Percentiles rank a stretch among this genome's conserved stretches.
Evolutionary conservation across 2,113 vertebrate genomes (phyloP).

Genomic region (Eudorcas thomsonii): DNA sequence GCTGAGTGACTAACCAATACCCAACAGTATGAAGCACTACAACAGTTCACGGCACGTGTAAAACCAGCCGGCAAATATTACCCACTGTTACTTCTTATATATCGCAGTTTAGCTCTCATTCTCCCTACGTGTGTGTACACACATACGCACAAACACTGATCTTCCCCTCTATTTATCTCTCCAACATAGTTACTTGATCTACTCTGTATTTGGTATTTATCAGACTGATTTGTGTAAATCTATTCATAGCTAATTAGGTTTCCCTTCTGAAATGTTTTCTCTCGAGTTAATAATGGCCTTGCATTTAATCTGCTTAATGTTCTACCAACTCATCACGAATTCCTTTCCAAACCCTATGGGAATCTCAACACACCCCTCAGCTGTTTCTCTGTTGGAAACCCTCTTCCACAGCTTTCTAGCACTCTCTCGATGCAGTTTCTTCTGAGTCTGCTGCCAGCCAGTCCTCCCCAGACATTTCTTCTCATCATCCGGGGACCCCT

Average conservation of each 20-base stretch:
- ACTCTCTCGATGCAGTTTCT: background rate
- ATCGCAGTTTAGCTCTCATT: background rate
- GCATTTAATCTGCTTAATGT: background rate
- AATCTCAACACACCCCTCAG: background rate
- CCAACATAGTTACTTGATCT: background rate
- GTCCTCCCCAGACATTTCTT: background rate
- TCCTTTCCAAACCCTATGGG: too few species aligned
- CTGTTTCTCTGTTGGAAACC: background rate
- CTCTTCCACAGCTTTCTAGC: rapidly evolving
- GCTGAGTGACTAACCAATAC: background rate
- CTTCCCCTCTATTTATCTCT: background rate
- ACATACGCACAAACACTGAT: too few species aligned
- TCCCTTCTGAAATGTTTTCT: background rate
- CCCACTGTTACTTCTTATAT: background rate
- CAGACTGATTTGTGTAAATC: background rate
- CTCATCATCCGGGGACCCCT: background rate
- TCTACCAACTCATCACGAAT: background rate
- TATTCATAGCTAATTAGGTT: background rate
- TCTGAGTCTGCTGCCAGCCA: background rate
- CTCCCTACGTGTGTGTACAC: background rate
- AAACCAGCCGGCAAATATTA: background rate
- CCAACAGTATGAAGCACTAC: background rate
- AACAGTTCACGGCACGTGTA: background rate
- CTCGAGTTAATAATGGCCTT: background rate
- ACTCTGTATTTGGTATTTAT: background rate